Base-by-base conservation (phyloP, 2,888 invertebrate genomes). In the Leptinotarsa juncta region DNA sequence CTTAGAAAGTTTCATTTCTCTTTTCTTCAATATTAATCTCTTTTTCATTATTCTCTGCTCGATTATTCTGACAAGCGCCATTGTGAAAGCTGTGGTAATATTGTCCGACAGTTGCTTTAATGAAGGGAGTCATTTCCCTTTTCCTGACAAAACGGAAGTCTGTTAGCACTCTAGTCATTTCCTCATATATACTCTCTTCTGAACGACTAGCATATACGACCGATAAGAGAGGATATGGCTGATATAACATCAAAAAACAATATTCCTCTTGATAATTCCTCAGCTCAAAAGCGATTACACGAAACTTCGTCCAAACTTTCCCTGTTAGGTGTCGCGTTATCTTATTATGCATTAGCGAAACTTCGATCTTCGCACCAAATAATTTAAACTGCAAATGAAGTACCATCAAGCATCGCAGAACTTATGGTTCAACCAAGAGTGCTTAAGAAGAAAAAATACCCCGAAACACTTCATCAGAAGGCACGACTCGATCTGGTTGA, bases 121-220 rank as follows among this genome's bases (percentile, higher is more conserved):
- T 71, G 71, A 77, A 72, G 80, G 78, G 81, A 80, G 82, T 79
- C 81, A 83, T 83, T 82, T 84, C 82, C 83, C 75, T 81, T 82
- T 79, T 73, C 81, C 82, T 83, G 82, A 82, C 80, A 80, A 73
- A 32, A 70, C 78, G 76, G 80, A 76, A 81, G 77, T 79, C 77
- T 74, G 76, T 78, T 73, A 72, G 78, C 83, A 82, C 80, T 81
- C 81, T 78, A 82, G 79, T 81, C 82, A 81, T 80, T 83, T 83
- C 83, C 83, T 83, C 82, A 78, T 72, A 67, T 78, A 75, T 70
- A 76, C 77, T 73, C 77, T 74, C 73, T 74, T 77, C 68, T 26
- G 65, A 49, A 65, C 73, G n/a, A 42, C 62, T 16, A 42, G 73
- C 71, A 77, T 79, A 79, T 76, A 78, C 73, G 78, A 76, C 75